These are phyloP conservation scores for Eulemur coronatus DNA, from an alignment of 2,797 vertebrate genomes.

Conservation along the genomic window DNA sequence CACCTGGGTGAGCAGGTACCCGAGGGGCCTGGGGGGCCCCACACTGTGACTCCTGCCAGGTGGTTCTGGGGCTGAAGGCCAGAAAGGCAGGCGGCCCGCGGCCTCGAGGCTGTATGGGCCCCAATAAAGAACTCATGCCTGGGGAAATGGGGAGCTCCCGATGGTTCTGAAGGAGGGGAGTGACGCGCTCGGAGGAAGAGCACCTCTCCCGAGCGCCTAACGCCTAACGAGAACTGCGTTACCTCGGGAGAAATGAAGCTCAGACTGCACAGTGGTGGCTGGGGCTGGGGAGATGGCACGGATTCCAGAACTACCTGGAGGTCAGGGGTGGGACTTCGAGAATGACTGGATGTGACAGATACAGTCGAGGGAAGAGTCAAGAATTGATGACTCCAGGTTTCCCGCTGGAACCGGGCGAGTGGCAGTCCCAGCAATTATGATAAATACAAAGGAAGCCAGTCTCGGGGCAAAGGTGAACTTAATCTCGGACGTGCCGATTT, in stretches of 20 bases:
- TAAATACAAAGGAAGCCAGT: background rate
- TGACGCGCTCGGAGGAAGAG: background rate
- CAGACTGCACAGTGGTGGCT: accelerated
- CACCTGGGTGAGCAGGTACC: accelerated
- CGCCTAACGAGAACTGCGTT: background rate
- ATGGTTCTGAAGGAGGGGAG: background rate
- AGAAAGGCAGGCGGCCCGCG: background rate
- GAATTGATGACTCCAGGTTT: background rate
- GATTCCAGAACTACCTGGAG: background rate
- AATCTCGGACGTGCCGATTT: background rate
- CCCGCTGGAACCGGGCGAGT: background rate
- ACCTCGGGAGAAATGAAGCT: background rate
- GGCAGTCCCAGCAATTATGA: accelerated
- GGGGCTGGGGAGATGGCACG: background rate
- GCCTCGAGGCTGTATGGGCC: background rate
- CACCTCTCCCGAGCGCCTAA: background rate
- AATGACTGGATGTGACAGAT: background rate
- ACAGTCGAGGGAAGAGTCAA: background rate
- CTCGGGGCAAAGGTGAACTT: background rate
- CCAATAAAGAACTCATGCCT: background rate
- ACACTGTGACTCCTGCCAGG: no score
- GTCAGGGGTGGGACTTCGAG: background rate
- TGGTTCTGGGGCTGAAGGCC: background rate
- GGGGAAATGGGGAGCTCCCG: background rate
- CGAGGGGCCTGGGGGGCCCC: background rate